A percentile compares a stretch with the other conserved stretches of the same genome.
Evolutionary conservation across 1,140 invertebrate species (phyloP).

Genomic region (Sycobia sp.): DNA sequence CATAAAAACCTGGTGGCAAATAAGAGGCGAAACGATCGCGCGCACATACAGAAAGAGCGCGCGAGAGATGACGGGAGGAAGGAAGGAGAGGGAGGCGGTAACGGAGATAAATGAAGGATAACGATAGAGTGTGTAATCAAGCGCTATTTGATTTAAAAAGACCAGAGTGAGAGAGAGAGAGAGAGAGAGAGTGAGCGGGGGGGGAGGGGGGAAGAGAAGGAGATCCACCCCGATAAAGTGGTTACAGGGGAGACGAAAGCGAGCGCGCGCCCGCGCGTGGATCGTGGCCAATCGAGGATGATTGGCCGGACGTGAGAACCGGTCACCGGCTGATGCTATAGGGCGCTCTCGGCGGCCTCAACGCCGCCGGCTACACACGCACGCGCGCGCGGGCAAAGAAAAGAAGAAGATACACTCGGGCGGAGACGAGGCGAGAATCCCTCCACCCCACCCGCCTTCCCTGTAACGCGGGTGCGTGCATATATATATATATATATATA

Average conservation of each 20-base stretch:
- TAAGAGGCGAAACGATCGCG: too few relatives aligned
- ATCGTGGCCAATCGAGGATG: constrained; percentile 40
- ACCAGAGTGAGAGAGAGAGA: too few relatives aligned
- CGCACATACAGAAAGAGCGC: too few relatives aligned
- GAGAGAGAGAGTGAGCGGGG: too few relatives aligned
- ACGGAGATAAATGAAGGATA: constrained; percentile 9
- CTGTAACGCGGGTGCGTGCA: too few relatives aligned
- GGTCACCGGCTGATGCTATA: constrained; percentile 27
- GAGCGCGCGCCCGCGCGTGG: constrained; percentile 35
- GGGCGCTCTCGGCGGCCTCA: not conserved
- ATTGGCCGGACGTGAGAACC: constrained; percentile 54
- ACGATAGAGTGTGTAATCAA: constrained; percentile 12
- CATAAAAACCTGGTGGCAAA: too few relatives aligned
- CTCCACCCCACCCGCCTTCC: too few relatives aligned
- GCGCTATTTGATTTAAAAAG: constrained; percentile 17
- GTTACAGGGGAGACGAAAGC: too few relatives aligned
- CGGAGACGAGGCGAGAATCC: constrained; percentile 23
- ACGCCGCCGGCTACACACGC: not conserved
- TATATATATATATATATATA: too few relatives aligned
- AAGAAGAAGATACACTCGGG: constrained; percentile 10
- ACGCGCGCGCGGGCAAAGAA: constrained; percentile 38
- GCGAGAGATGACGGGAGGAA: too few relatives aligned
- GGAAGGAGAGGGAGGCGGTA: too few relatives aligned
- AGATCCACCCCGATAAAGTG: constrained; percentile 11
- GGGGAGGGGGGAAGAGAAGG: too few relatives aligned